Base-by-base conservation (phyloP, 2,797 vertebrate species). In the Alosa sapidissima region DNA sequence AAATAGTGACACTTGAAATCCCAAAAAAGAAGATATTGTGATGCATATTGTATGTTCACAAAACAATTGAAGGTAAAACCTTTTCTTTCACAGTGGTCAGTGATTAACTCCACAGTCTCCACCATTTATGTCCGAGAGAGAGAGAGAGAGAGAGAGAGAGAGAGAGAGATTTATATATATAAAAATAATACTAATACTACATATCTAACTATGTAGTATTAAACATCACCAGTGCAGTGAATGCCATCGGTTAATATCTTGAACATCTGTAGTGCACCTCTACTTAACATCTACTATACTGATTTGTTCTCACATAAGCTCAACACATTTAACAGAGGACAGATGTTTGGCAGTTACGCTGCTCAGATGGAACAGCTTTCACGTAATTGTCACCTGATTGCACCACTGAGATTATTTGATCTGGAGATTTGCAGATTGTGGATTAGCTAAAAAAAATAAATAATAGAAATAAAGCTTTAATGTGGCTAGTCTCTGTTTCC, bases 361-460 rank as follows among this genome's bases (percentile, higher is more conserved):
- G 13, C 33, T 36, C 24, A 13, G 14, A 16, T 2, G 41, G 41
- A 6, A 21, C 4, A 6, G 72, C 36, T 47, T 19, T 16, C 5
- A 75, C 16, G 16, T 75, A 16, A 19, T 78, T 78, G 36, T 78
- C 72, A 78, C 36, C 72, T 78, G 72, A 72, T 78, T 41, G 36
- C 19, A 21, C 41, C 72, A 7, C 72, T 6, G 68, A 78, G 72
- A 78, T 78, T 78, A 75, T 41, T 16, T 41, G 14, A 78, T 13
- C 41, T 78, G 45, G 36, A 28, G 33, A 68, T 68, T 72, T 72
- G 11, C 13, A 41, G 65, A 41, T 19, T 36, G 68, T 75, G 33
- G 33, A 75, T 47, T 72, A 33, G 36, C 9, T 14, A 16, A 45
- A 45, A 45, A 45, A 21, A 19, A n/a, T n/a, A 45, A 19, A n/a